Evolutionary conservation across 1,140 invertebrate genomes (phyloP).

Genomic region (Stegodyphus mimosarum): DNA sequence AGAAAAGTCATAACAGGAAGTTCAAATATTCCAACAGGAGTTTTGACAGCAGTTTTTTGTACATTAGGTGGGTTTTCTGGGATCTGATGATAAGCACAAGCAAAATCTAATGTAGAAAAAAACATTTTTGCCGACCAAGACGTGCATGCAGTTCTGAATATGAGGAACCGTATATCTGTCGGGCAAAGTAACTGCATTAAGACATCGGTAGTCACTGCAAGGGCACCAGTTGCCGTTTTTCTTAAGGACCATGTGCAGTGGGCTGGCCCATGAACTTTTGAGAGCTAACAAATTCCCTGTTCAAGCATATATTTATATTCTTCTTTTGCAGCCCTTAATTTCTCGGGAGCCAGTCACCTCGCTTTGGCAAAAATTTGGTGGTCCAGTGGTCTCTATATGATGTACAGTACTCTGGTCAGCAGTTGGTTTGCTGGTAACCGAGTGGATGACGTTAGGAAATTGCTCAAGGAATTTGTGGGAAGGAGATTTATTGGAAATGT

Average conservation of each 20-base stretch:
- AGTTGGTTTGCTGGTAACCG: too few relatives aligned
- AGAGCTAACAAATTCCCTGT: too few relatives aligned
- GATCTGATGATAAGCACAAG: constrained; percentile 47
- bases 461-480: neutral
- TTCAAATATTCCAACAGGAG: constrained; percentile 64
- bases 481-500: neutral
- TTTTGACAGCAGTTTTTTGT: constrained; percentile 57
- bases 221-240: too few relatives aligned
- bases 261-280: too few relatives aligned
- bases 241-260: too few relatives aligned
- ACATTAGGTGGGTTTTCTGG: constrained; percentile 26
- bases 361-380: constrained; percentile 9
- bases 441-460: neutral
- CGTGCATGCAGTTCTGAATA: neutral
- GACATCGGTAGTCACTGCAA: too few relatives aligned
- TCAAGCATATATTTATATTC: too few relatives aligned
- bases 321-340: too few relatives aligned
- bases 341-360: constrained; percentile 11
- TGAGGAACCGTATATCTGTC: constrained; percentile 1
- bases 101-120: constrained; percentile 53
- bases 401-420: neutral
- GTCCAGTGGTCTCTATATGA: constrained; percentile 14
- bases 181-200: too few relatives aligned
- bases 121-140: neutral
- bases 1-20: constrained; percentile 65